Evolutionary conservation across 92 coral and sea anemone species (phyloP).

Genomic region (Pocillopora meandrina): DNA sequence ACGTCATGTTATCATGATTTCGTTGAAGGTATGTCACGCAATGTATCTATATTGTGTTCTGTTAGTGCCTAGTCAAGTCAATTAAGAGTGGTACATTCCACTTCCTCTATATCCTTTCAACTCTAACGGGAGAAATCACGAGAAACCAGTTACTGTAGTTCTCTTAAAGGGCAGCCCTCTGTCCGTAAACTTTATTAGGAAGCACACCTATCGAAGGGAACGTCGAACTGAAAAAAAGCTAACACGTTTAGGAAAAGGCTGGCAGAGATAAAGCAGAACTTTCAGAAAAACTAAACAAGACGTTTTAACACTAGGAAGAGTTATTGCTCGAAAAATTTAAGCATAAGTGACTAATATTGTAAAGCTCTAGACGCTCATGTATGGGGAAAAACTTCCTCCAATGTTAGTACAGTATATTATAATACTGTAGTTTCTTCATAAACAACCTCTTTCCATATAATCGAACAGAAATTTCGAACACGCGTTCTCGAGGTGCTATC

Average conservation of each 20-base stretch:
- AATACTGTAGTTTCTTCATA: neutral
- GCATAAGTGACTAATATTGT: too few relatives aligned
- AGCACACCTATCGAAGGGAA: constrained; percentile 26
- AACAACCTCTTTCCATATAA: neutral
- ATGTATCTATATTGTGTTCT: too few relatives aligned
- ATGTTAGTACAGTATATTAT: too few relatives aligned
- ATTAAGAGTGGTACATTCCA: too few relatives aligned
- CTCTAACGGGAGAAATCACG: too few relatives aligned
- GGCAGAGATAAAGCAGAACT: constrained; percentile 65
- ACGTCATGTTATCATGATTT: too few relatives aligned
- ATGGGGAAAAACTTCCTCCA: neutral
- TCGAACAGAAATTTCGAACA: neutral
- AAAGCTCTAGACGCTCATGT: neutral
- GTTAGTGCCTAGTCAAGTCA: too few relatives aligned
- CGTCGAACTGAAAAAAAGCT: constrained; percentile 8
- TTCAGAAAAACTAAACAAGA: constrained; percentile 28
- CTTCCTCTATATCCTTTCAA: too few relatives aligned
- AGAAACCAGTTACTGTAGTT: too few relatives aligned
- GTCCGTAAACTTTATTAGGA: too few relatives aligned
- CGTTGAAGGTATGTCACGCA: too few relatives aligned
- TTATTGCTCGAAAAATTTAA: neutral
- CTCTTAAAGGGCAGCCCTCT: too few relatives aligned
- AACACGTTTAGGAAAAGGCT: constrained; percentile 48
- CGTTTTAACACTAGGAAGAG: constrained; percentile 14
- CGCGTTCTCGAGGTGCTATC: neutral